Evolutionary conservation across 2,113 vertebrate genomes (phyloP).

Genomic region (Microtus ochrogaster): DNA sequence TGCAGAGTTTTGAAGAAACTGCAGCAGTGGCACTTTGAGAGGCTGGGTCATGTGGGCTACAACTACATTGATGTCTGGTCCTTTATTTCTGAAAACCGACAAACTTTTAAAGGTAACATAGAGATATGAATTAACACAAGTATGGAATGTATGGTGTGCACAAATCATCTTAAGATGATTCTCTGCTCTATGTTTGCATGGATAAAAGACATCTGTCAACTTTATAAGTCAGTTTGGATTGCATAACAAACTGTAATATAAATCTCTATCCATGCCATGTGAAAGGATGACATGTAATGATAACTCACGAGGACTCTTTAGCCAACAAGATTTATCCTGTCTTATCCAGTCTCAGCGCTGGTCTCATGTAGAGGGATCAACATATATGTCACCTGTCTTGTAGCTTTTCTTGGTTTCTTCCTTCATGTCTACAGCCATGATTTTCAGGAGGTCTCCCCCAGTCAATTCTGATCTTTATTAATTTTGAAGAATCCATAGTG

Average conservation of each 20-base stretch:
- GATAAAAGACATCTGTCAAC: background rate
- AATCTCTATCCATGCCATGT: background rate
- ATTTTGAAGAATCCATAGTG: background rate
- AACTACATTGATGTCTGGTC: background rate
- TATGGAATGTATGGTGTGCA: background rate
- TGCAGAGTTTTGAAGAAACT: background rate
- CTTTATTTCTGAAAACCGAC: background rate
- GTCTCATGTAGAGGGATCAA: background rate
- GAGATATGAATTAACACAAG: background rate
- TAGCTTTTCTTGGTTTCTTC: background rate
- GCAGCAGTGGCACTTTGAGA: background rate
- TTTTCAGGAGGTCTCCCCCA: background rate
- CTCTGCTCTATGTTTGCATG: background rate
- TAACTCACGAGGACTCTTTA: background rate
- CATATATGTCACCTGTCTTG: background rate
- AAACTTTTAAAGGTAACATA: background rate
- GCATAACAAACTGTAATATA: background rate
- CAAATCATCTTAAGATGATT: background rate
- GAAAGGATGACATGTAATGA: background rate
- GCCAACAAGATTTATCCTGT: background rate
- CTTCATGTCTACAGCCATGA: background rate
- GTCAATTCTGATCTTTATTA: background rate
- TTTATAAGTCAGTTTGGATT: background rate
- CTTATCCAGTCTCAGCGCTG: background rate
- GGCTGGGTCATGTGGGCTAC: background rate